A percentile compares a stretch with the other conserved stretches of the same genome.
These are phyloP conservation scores for Drosophila kepulauana DNA, from an alignment of 1,140 invertebrate species.

Conservation along the genomic window DNA sequence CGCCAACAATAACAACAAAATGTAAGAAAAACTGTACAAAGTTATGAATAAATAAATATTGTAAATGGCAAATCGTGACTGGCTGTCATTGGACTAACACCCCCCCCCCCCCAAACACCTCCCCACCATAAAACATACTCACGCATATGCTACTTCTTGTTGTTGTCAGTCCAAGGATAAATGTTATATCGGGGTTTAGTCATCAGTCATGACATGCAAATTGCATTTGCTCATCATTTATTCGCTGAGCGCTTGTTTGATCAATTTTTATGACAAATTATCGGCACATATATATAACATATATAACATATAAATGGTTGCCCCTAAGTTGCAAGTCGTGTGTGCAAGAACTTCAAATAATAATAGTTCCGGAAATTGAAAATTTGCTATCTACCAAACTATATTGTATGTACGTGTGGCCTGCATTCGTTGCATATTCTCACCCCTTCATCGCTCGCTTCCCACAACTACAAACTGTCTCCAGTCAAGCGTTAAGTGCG, in stretches of 20 bases:
- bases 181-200: slow-evolving; percentile 21
- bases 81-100: slow-evolving; percentile 61
- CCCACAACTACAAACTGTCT: background rate
- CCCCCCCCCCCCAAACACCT: background rate
- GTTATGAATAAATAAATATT: slow-evolving; percentile 83
- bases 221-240: slow-evolving; percentile 73
- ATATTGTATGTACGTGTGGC: background rate
- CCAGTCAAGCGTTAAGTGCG: slow-evolving; percentile 39
- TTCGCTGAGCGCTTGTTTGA: slow-evolving; percentile 63
- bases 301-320: background rate
- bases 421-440: slow-evolving; percentile 12
- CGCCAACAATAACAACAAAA: slow-evolving; percentile 38
- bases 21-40: slow-evolving; percentile 57
- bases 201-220: slow-evolving; percentile 72
- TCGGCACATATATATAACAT: slow-evolving; percentile 27
- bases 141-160: slow-evolving; percentile 50
- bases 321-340: background rate
- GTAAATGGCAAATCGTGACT: slow-evolving; percentile 79
- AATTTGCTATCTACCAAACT: slow-evolving; percentile 17
- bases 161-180: slow-evolving; percentile 62
- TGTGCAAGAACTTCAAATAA: slow-evolving; percentile 1
- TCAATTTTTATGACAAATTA: slow-evolving; percentile 84
- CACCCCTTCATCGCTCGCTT: background rate
- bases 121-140: slow-evolving; percentile 24
- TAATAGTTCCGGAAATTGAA: slow-evolving; percentile 30